Evolutionary conservation across 1,140 invertebrate species (phyloP), one percentile per base, ranked within the genome.

Genomic region (Cyrtorhinus lividipennis): DNA sequence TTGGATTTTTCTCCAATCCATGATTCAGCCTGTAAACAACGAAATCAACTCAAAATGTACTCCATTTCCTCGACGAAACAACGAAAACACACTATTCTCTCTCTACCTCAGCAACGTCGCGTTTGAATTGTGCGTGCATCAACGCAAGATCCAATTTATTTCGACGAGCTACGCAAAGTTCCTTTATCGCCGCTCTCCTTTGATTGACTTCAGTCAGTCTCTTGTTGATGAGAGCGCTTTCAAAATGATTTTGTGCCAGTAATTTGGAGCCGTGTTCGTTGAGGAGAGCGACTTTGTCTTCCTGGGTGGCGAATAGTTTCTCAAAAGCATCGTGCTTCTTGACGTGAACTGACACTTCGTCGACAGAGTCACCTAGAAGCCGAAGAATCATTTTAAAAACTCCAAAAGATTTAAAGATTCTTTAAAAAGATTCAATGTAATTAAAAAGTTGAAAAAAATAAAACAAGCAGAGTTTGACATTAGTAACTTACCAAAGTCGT

Each of bases 1-100:
- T 91, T 95, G 65, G 88, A 81, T 73, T 95, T 97, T 71, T 97
- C 94, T 48, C 84, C 87, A 64, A 98, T 92, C 95, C 94, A 98
- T 8, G 81, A 83, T 70, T 91, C 82, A 2, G 90, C 85, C 76
- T 81, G 59, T 24, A 67, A 70, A 44, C n/a, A 45, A 27, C 15
- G 5, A 38, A 38, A n/a, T n/a, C n/a, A n/a, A n/a, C n/a, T n/a
- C n/a, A n/a, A 56, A 27, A n/a, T n/a, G n/a, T n/a, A n/a, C n/a
- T n/a, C n/a, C n/a, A n/a, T n/a, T n/a, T n/a, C n/a, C n/a, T n/a
- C n/a, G n/a, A 56, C 12, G 18, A 22, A 56, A 56, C 23, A 56
- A 12, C n/a, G 10, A 5, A 56, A 56, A 56, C 18, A 18, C 12
- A 10, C 23, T 56, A 18, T 22, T 18, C 18, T 22, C 8, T n/a